Conservation (phyloP, 2,888 invertebrate genomes). For the Petrophora chlorosata region DNA sequence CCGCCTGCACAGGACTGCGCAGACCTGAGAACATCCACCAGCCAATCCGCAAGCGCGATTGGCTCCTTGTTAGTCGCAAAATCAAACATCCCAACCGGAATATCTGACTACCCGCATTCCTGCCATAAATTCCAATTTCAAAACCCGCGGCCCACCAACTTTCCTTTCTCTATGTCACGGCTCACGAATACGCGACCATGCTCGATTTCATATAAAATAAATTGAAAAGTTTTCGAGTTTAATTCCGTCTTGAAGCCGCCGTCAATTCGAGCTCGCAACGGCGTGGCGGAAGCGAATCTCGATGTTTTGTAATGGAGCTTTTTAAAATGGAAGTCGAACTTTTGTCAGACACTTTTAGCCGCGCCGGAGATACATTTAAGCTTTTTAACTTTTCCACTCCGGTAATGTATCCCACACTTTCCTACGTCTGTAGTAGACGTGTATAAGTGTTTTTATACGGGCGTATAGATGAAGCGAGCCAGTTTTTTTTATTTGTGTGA, state of each 20-base stretch:
- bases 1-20: constrained; percentile 25
- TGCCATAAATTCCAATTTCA: constrained; percentile 18
- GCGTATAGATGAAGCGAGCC: constrained; percentile 60
- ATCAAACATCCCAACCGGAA: constrained; percentile 10
- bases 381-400: constrained; percentile 84
- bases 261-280: constrained; percentile 69
- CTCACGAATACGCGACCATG: constrained; percentile 52
- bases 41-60: constrained; percentile 35
- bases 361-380: constrained; percentile 83
- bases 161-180: constrained; percentile 51
- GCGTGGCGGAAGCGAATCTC: constrained; percentile 81
- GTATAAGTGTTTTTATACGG: constrained; percentile 71
- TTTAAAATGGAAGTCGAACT: constrained; percentile 84
- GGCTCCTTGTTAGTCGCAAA: constrained; percentile 28
- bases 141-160: constrained; percentile 40
- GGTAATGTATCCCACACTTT: constrained; percentile 81
- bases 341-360: constrained; percentile 84
- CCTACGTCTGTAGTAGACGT: constrained; percentile 71
- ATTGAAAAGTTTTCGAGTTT: constrained; percentile 78
- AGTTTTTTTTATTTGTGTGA: constrained; percentile 72
- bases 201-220: constrained; percentile 75
- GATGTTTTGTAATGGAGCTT: constrained; percentile 84
- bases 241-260: constrained; percentile 72
- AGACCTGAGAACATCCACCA: constrained; percentile 47
- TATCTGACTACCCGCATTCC: constrained; percentile 14